Evolutionary conservation across 2,113 vertebrate genomes (phyloP).

Genomic region (Thymallus thymallus): DNA sequence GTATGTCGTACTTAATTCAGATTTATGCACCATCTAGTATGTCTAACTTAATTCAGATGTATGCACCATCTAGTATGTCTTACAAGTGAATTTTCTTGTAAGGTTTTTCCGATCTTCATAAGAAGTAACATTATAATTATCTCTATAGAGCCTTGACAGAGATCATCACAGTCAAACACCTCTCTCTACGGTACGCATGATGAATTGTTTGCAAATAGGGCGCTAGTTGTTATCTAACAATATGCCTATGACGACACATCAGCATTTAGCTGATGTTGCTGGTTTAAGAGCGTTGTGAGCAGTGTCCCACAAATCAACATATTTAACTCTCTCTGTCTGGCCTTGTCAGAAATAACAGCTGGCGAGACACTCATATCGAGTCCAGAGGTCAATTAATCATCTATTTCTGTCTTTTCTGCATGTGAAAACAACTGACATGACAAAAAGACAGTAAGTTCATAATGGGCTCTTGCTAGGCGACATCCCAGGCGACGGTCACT

Average conservation of each 20-base stretch:
- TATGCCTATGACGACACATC: constrained; percentile 20
- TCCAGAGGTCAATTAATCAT: constrained; percentile 39
- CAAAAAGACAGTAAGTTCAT: constrained; percentile 12
- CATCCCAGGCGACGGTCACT: constrained; percentile 23
- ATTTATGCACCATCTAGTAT: no score
- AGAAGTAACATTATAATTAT: constrained; percentile 1
- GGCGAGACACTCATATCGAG: constrained; percentile 26
- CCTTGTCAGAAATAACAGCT: constrained; percentile 28
- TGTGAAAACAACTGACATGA: constrained; percentile 14
- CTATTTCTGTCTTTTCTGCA: neutral
- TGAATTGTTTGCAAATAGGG: constrained; percentile 50
- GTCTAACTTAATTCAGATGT: no score
- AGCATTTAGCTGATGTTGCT: constrained; percentile 52
- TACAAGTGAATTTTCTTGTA: no score
- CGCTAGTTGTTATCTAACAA: constrained; percentile 26
- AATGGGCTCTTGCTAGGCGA: neutral
- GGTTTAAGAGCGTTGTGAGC: constrained; percentile 19
- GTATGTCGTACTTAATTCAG: no score
- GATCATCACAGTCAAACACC: constrained; percentile 36
- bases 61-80: no score
- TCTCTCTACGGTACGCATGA: constrained; percentile 28
- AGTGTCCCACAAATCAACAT: constrained; percentile 41
- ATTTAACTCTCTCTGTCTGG: constrained; percentile 29
- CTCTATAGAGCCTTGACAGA: constrained; percentile 32
- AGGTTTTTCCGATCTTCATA: no score